phyloP scores from a whole-genome alignment of 2,888 invertebrate genomes.

The Metallyticus violacea region DNA sequence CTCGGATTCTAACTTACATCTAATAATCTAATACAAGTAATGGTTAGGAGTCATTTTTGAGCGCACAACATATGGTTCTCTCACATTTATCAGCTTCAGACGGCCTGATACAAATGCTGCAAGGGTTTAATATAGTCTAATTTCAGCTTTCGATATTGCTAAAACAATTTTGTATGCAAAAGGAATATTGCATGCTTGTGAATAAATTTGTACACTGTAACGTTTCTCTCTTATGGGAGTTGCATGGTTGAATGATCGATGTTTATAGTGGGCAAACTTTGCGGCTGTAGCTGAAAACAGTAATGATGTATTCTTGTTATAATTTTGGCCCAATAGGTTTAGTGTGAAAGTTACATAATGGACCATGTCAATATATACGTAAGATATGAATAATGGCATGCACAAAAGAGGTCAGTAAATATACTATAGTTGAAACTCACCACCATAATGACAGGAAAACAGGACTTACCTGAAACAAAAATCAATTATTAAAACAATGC shows the following conservation, averaged over 20 bases:
- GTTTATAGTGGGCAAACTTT: not conserved
- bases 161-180: not conserved
- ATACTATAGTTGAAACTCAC: not conserved
- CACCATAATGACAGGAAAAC: not conserved
- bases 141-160: not conserved
- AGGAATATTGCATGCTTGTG: not conserved
- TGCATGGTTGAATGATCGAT: not conserved
- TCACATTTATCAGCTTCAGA: too few species aligned
- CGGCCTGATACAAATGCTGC: too few species aligned
- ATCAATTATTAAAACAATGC: not conserved
- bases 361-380: not conserved
- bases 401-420: not conserved
- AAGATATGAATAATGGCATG: not conserved
- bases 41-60: too few species aligned
- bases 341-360: not conserved
- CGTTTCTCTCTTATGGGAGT: not conserved
- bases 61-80: too few species aligned
- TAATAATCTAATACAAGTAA: too few species aligned
- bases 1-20: too few species aligned
- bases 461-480: not conserved
- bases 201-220: not conserved
- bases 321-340: not conserved
- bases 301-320: not conserved
- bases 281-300: not conserved
- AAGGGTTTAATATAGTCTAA: too few species aligned